These are phyloP conservation scores for Hyalella azteca DNA, from an alignment of 2,888 invertebrate species.

Conservation along the genomic window DNA sequence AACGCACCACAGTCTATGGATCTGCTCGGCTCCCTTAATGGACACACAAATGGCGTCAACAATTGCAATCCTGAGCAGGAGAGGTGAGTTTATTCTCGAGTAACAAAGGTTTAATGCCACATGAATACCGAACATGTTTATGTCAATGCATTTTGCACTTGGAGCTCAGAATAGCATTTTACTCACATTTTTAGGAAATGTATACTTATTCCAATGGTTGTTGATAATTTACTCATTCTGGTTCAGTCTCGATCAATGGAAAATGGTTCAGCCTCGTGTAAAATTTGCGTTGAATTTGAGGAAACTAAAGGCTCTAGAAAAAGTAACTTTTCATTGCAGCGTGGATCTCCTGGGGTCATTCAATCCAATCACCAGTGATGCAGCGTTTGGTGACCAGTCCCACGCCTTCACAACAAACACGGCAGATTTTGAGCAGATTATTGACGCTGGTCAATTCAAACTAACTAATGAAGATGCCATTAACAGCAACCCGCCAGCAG, in stretches of 20 bases:
- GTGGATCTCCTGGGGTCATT: slow-evolving; percentile 53
- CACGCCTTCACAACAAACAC: slow-evolving; percentile 44
- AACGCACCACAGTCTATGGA: slow-evolving; percentile 55
- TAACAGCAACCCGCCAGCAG: slow-evolving; percentile 49
- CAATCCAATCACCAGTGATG: slow-evolving; percentile 48
- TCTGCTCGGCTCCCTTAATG: slow-evolving; percentile 52
- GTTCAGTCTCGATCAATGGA: too few relatives aligned
- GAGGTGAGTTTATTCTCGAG: not conserved
- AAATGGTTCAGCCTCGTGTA: too few relatives aligned
- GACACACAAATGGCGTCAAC: slow-evolving; percentile 52
- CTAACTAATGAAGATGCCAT: slow-evolving; percentile 57
- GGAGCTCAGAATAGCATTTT: too few relatives aligned
- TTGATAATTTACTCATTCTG: too few relatives aligned
- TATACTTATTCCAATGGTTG: too few relatives aligned
- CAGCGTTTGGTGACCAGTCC: slow-evolving; percentile 40
- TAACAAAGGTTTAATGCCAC: not conserved
- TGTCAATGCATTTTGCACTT: too few relatives aligned
- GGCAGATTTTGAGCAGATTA: slow-evolving; percentile 56
- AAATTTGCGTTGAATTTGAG: too few relatives aligned
- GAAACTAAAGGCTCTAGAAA: too few relatives aligned
- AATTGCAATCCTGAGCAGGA: slow-evolving; percentile 46
- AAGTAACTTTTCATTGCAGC: slow-evolving; percentile 11
- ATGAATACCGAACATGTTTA: not conserved
- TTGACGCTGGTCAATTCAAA: slow-evolving; percentile 55
- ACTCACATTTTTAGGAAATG: too few relatives aligned